phyloP scores from a whole-genome alignment of 1,140 invertebrate genomes.

The Melanaphis sacchari region DNA sequence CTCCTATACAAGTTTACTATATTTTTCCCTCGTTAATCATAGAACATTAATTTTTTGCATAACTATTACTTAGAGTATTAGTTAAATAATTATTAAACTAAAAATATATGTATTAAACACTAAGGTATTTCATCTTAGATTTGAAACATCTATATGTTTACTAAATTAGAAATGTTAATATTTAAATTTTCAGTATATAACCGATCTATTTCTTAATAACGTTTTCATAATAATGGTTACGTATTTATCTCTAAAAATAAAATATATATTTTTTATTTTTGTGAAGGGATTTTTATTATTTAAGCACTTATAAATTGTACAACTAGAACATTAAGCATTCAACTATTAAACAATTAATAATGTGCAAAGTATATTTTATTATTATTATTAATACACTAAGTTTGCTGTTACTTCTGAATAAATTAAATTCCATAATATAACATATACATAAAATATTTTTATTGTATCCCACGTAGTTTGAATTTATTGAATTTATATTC shows the following conservation, averaged over 20 bases:
- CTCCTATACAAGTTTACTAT: neutral
- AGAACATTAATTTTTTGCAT: neutral
- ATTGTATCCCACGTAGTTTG: conserved; percentile 24
- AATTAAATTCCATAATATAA: neutral
- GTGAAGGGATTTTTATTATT: neutral
- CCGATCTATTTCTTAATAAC: neutral
- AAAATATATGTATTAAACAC: too few relatives aligned
- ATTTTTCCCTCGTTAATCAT: neutral
- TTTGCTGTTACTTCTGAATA: neutral
- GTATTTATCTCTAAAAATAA: neutral
- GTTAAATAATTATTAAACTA: too few relatives aligned
- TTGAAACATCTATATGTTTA: too few relatives aligned
- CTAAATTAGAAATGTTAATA: too few relatives aligned
- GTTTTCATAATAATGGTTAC: neutral
- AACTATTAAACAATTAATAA: neutral
- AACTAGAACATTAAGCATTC: neutral
- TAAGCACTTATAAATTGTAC: neutral
- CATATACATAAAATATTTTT: neutral
- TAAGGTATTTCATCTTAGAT: too few relatives aligned
- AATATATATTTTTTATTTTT: neutral
- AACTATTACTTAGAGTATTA: neutral
- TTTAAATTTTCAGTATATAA: neutral
- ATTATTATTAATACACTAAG: neutral
- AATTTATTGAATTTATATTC: conserved; percentile 6
- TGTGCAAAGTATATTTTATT: neutral